phyloP scores from a whole-genome alignment of 2,888 invertebrate species.

The Amblyteles armatorius region DNA sequence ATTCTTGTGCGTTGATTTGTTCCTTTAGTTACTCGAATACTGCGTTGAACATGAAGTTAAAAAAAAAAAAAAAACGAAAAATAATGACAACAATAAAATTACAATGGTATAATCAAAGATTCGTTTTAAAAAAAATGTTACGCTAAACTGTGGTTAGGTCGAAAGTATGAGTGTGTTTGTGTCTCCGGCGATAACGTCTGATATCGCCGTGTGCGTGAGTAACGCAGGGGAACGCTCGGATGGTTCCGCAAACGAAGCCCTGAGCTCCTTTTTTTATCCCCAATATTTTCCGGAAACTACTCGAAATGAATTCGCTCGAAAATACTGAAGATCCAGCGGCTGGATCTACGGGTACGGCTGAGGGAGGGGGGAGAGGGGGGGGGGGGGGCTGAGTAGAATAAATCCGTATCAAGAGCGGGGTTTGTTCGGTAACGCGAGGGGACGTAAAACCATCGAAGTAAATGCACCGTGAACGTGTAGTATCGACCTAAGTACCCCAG shows the following conservation, averaged over 20 bases:
- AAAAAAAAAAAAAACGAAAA: slow-evolving; percentile 29
- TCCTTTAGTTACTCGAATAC: slow-evolving; percentile 49
- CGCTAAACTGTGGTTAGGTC: slow-evolving; percentile 60
- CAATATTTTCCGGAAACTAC: neutral
- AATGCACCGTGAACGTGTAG: slow-evolving; percentile 48
- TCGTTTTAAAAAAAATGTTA: slow-evolving; percentile 48
- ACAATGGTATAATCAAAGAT: slow-evolving; percentile 58
- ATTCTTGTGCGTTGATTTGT: slow-evolving; percentile 45
- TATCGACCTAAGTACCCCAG: slow-evolving; percentile 42
- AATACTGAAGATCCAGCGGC: neutral
- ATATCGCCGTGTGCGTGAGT: too few relatives aligned
- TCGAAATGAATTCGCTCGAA: neutral
- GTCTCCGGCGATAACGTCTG: neutral
- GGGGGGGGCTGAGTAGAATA: neutral
- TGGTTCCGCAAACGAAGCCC: slow-evolving; percentile 40
- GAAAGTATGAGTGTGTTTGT: slow-evolving; percentile 46
- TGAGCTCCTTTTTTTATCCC: neutral
- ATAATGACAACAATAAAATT: slow-evolving; percentile 31
- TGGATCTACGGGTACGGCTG: neutral
- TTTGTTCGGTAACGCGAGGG: slow-evolving; percentile 29
- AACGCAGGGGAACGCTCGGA: neutral
- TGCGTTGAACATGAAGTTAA: slow-evolving; percentile 40
- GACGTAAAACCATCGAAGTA: slow-evolving; percentile 46
- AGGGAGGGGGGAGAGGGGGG: neutral
- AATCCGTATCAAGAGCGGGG: slow-evolving; percentile 21